These are phyloP conservation scores for Chunga burmeisteri DNA, from an alignment of 2,113 vertebrate species.

Conservation along the genomic window DNA sequence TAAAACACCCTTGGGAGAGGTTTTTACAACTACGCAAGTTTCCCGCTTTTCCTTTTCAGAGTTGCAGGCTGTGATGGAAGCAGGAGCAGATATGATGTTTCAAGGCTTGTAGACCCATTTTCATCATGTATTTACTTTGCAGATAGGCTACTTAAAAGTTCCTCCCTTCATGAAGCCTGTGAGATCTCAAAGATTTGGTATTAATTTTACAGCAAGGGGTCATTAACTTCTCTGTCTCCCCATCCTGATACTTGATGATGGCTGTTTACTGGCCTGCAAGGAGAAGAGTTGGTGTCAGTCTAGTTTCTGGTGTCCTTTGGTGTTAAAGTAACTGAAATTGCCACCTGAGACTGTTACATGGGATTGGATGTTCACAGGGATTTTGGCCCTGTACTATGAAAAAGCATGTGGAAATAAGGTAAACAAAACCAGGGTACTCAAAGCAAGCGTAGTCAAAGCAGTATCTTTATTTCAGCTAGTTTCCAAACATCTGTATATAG, in stretches of 20 bases:
- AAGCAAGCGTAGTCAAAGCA: neutral
- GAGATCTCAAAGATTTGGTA: neutral
- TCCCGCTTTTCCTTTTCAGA: neutral
- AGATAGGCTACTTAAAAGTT: neutral
- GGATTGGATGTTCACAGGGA: neutral
- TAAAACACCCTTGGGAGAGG: neutral
- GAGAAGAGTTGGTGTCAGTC: neutral
- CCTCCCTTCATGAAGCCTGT: rapidly evolving
- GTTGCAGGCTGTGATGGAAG: neutral
- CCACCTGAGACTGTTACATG: neutral
- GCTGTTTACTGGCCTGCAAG: neutral
- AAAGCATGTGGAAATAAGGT: neutral
- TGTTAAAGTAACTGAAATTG: neutral
- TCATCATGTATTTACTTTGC: neutral
- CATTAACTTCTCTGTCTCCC: neutral
- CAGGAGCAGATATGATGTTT: neutral
- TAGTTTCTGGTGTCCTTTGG: neutral
- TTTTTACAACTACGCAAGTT: neutral
- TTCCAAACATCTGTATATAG: neutral
- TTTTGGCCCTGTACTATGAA: neutral
- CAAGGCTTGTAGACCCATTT: neutral
- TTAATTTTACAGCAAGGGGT: neutral
- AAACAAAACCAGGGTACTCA: neutral
- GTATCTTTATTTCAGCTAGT: conserved; percentile 39
- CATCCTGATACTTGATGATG: neutral